Evolutionary conservation across 2,113 vertebrate species (phyloP).

Genomic region (Heterocephalus glaber): DNA sequence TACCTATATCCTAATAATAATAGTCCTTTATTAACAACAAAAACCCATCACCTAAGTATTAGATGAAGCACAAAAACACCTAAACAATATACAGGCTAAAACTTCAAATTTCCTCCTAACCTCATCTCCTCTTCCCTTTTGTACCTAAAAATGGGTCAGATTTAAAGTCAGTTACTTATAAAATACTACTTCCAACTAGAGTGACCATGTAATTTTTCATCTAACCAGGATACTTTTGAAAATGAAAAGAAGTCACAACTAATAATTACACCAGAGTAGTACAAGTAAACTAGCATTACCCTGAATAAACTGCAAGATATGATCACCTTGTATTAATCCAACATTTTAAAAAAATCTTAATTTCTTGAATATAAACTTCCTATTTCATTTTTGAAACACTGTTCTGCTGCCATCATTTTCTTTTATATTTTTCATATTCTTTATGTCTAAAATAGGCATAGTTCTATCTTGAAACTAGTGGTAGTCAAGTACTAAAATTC

Average conservation of each 20-base stretch:
- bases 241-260: neutral
- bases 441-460: neutral
- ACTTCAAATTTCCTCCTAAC: neutral
- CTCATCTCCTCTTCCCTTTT: neutral
- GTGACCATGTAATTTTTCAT: neutral
- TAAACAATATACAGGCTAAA: constrained; percentile 26
- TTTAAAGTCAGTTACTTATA: constrained; percentile 14
- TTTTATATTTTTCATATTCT: neutral
- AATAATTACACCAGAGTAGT: neutral
- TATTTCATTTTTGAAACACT: neutral
- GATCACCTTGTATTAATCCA: neutral
- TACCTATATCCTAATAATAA: neutral
- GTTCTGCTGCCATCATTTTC: neutral
- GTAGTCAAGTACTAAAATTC: neutral
- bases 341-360: neutral
- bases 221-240: neutral
- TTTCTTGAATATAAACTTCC: neutral
- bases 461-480: neutral
- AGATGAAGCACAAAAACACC: constrained; percentile 9
- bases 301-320: neutral
- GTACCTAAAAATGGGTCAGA: neutral
- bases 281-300: neutral
- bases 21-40: constrained; percentile 34
- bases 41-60: constrained; percentile 2
- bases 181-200: neutral